These are phyloP conservation scores for Spilosoma lubricipeda DNA, from an alignment of 2,888 invertebrate genomes.

Conservation along the genomic window DNA sequence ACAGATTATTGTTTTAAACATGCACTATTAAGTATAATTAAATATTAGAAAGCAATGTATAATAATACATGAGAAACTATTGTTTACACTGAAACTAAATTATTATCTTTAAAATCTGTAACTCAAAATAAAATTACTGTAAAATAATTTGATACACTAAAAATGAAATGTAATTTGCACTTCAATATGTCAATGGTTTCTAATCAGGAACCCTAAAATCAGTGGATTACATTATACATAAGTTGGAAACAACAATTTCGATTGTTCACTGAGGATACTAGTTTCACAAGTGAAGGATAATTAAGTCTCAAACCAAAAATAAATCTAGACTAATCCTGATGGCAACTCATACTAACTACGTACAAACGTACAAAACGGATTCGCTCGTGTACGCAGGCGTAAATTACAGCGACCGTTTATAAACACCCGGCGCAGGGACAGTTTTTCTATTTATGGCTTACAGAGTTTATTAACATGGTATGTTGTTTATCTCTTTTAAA, in stretches of 20 bases:
- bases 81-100: too few relatives aligned
- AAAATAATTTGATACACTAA: too few relatives aligned
- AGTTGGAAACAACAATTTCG: too few relatives aligned
- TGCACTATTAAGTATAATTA: too few relatives aligned
- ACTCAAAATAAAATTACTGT: too few relatives aligned
- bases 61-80: too few relatives aligned
- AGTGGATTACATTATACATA: too few relatives aligned
- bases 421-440: conserved; percentile 18
- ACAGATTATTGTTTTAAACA: background rate
- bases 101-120: too few relatives aligned
- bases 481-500: conserved; percentile 20
- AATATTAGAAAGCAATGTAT: too few relatives aligned
- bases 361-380: conserved; percentile 31
- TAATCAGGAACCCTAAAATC: too few relatives aligned
- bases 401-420: conserved; percentile 27
- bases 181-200: too few relatives aligned
- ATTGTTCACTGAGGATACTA: conserved; percentile 17
- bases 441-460: conserved; percentile 23
- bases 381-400: conserved; percentile 26
- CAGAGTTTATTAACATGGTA: conserved; percentile 17
- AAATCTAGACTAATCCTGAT: conserved; percentile 58
- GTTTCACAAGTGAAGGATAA: conserved; percentile 65
- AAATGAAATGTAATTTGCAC: too few relatives aligned
- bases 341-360: conserved; percentile 35
- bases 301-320: conserved; percentile 67